Percentiles rank a stretch among this genome's conserved stretches.
phyloP scores from a whole-genome alignment of 2,888 invertebrate genomes.

The Hedychridium roseum region DNA sequence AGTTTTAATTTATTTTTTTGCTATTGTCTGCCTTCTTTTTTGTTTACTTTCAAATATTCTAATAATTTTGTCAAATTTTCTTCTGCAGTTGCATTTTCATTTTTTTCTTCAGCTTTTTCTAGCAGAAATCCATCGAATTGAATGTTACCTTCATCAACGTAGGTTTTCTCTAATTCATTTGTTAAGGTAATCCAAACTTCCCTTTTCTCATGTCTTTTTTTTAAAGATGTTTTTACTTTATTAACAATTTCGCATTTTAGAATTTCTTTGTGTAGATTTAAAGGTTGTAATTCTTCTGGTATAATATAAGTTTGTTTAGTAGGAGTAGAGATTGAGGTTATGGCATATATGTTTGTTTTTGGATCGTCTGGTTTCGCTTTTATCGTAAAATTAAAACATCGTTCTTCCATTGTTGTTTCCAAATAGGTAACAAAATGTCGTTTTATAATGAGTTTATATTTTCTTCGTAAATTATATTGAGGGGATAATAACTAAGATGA shows the following conservation, averaged over 20 bases:
- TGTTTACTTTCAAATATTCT: background rate
- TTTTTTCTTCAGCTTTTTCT: slow-evolving; percentile 16
- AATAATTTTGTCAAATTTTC: background rate
- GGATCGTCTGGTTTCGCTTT: background rate
- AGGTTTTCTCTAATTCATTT: slow-evolving; percentile 12
- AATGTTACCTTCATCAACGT: slow-evolving; percentile 11
- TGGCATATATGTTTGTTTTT: background rate
- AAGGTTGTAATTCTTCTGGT: background rate
- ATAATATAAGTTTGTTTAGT: background rate
- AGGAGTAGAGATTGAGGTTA: background rate
- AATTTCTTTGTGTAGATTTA: background rate
- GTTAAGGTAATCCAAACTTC: slow-evolving; percentile 28
- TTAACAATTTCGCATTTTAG: slow-evolving; percentile 1
- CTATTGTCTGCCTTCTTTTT: background rate
- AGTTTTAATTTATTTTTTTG: background rate
- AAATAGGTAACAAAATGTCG: background rate
- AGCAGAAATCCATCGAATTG: slow-evolving; percentile 12
- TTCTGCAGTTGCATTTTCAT: slow-evolving; percentile 7
- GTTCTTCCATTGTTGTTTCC: slow-evolving; percentile 1
- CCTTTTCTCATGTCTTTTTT: slow-evolving; percentile 25
- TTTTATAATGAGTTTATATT: slow-evolving; percentile 3
- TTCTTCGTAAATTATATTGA: background rate
- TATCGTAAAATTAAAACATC: background rate
- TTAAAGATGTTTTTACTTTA: slow-evolving; percentile 26
- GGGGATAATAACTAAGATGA: background rate